A percentile compares a stretch with the other conserved stretches of the same genome.
Conservation (phyloP, 1,140 invertebrate species). For the Orussus abietinus region DNA sequence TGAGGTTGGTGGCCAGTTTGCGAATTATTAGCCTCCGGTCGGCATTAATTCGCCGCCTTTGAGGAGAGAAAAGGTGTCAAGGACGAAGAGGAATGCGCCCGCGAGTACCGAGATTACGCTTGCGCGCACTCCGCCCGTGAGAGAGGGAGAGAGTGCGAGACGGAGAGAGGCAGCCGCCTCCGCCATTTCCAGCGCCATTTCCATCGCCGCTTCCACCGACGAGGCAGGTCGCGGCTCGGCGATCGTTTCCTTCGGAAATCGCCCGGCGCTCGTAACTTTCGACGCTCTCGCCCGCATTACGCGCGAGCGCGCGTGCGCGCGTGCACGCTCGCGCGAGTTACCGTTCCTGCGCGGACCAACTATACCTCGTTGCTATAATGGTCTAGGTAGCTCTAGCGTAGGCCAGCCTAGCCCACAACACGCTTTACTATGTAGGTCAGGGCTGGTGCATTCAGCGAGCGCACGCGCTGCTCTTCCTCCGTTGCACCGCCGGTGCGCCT, state of each 20-base stretch:
- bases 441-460: slow-evolving; percentile 52
- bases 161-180: no score
- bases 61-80: slow-evolving; percentile 18
- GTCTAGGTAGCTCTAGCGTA: slow-evolving; percentile 44
- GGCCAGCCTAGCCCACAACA: slow-evolving; percentile 49
- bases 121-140: no score
- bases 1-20: slow-evolving; percentile 31
- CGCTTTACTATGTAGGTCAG: slow-evolving; percentile 54
- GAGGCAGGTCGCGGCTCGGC: background rate
- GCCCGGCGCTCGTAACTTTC: background rate
- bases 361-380: slow-evolving; percentile 46
- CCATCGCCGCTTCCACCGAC: no score
- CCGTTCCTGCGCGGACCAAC: slow-evolving; percentile 13
- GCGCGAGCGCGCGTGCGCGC: slow-evolving; percentile 21
- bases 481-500: slow-evolving; percentile 40
- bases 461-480: slow-evolving; percentile 48
- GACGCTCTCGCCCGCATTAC: no score
- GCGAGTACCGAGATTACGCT: no score
- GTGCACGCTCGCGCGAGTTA: slow-evolving; percentile 21
- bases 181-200: no score
- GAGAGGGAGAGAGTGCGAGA: no score
- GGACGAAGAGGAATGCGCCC: slow-evolving; percentile 12
- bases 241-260: background rate
- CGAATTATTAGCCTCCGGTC: slow-evolving; percentile 20
- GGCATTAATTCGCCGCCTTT: slow-evolving; percentile 3